Conservation (phyloP, 1,140 invertebrate genomes). For the Araneus ventricosus region DNA sequence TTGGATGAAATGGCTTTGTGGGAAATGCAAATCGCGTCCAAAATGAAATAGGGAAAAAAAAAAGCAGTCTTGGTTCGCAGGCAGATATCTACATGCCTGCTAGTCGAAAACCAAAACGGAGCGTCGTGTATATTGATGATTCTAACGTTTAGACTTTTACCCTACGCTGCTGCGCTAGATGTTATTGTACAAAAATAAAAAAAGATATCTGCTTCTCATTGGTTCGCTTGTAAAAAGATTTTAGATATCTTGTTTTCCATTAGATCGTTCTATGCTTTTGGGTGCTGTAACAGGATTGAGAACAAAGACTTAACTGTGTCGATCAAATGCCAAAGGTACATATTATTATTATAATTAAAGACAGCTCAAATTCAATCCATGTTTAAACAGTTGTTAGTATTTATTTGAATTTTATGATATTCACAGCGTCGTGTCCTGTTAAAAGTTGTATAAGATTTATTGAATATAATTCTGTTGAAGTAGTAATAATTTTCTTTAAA, state of each 20-base stretch:
- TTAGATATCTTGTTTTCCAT: slow-evolving; percentile 55
- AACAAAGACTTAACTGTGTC: background rate
- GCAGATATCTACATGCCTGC: background rate
- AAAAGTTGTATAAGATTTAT: background rate
- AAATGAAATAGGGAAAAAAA: background rate
- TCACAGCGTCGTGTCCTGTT: slow-evolving; percentile 21
- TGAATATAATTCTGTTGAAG: too few relatives aligned
- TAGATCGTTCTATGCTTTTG: slow-evolving; percentile 61
- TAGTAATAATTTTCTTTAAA: background rate
- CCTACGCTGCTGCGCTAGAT: slow-evolving; percentile 58
- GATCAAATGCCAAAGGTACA: slow-evolving; percentile 24
- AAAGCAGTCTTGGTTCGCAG: slow-evolving; percentile 24
- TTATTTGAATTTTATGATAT: slow-evolving; percentile 50
- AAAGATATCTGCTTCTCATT: slow-evolving; percentile 32
- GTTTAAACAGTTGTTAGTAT: slow-evolving; percentile 32
- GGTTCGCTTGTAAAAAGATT: slow-evolving; percentile 64
- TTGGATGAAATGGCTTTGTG: background rate
- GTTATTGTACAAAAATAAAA: slow-evolving; percentile 55
- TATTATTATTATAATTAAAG: background rate
- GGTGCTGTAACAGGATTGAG: slow-evolving; percentile 68
- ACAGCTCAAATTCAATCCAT: slow-evolving; percentile 37
- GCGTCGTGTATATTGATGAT: slow-evolving; percentile 70
- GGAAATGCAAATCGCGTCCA: slow-evolving; percentile 36
- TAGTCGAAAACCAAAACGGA: slow-evolving; percentile 19
- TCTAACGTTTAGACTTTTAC: slow-evolving; percentile 65